Conservation (phyloP, 2,888 invertebrate genomes). For the Tiliacea citrago region DNA sequence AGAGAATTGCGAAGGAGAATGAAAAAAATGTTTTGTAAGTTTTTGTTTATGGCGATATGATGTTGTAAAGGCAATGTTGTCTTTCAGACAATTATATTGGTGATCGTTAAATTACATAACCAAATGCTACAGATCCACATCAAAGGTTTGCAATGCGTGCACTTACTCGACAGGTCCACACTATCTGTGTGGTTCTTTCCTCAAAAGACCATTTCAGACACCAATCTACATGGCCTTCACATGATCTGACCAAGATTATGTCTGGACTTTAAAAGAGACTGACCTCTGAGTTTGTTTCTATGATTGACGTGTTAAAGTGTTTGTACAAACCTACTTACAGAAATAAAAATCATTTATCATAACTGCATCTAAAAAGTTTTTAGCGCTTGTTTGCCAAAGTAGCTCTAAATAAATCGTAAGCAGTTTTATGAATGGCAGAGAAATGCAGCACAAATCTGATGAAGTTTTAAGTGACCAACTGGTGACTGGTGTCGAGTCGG, state of each 20-base stretch:
- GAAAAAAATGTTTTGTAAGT: slow-evolving; percentile 35
- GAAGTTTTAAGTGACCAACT: not conserved
- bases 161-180: no score
- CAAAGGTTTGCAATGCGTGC: not conserved
- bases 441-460: not conserved
- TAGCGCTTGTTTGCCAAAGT: not conserved
- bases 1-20: slow-evolving; percentile 18
- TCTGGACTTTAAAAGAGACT: no score
- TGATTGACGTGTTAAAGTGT: no score
- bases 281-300: no score
- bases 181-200: no score
- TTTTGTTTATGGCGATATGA: slow-evolving; percentile 25
- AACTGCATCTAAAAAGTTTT: not conserved
- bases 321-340: no score
- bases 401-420: not conserved
- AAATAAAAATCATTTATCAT: no score
- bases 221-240: no score
- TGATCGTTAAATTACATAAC: not conserved
- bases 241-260: no score
- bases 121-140: not conserved
- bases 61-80: not conserved
- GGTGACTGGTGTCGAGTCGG: no score
- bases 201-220: no score
- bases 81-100: not conserved
- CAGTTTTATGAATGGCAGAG: not conserved